phyloP scores from a whole-genome alignment of 2,113 vertebrate genomes.

The Sylvia atricapilla region DNA sequence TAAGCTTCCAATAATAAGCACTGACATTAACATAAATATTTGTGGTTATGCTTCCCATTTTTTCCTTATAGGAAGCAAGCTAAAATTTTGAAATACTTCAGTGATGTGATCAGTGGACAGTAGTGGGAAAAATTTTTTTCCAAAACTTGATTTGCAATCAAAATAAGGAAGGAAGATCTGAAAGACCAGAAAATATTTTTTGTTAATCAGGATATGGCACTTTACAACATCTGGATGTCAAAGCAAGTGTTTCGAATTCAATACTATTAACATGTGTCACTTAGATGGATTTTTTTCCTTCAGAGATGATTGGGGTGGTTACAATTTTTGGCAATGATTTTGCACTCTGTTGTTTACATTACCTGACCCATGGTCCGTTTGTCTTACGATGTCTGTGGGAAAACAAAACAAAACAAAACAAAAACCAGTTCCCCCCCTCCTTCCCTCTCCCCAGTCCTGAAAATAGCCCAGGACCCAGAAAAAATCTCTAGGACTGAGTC shows the following conservation, averaged over 20 bases:
- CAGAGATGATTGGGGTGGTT: slow-evolving; percentile 42
- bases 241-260: slow-evolving; percentile 66
- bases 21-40: slow-evolving; percentile 76
- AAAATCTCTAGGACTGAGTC: neutral
- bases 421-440: neutral
- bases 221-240: slow-evolving; percentile 69
- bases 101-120: slow-evolving; percentile 76
- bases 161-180: slow-evolving; percentile 71
- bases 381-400: slow-evolving; percentile 64
- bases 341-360: slow-evolving; percentile 67
- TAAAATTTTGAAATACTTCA: slow-evolving; percentile 72
- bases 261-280: slow-evolving; percentile 64
- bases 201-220: slow-evolving; percentile 59
- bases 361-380: slow-evolving; percentile 69
- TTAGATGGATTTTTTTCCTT: slow-evolving; percentile 68
- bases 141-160: slow-evolving; percentile 61
- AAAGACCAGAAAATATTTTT: slow-evolving; percentile 58
- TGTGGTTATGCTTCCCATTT: slow-evolving; percentile 73
- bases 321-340: slow-evolving; percentile 59
- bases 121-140: slow-evolving; percentile 78
- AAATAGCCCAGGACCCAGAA: slow-evolving; percentile 57
- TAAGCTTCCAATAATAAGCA: slow-evolving; percentile 75
- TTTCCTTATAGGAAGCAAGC: slow-evolving; percentile 77
- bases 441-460: neutral
- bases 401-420: slow-evolving; percentile 54